phyloP scores from a whole-genome alignment of 2,888 invertebrate genomes.

The Lithophane socia region DNA sequence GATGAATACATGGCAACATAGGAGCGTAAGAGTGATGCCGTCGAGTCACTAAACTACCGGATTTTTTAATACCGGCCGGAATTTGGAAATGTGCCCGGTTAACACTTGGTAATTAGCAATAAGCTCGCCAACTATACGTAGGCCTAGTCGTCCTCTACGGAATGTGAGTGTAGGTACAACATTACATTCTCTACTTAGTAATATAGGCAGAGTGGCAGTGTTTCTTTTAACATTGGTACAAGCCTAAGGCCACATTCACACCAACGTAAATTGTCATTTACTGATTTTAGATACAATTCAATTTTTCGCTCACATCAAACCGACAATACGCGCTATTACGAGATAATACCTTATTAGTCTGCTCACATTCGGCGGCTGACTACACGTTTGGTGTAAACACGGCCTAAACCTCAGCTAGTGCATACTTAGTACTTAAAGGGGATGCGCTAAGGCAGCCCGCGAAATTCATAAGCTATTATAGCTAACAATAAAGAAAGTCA shows the following conservation, averaged over 20 bases:
- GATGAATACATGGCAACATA: neutral
- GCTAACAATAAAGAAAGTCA: neutral
- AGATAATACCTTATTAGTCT: neutral
- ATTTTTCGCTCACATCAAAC: neutral
- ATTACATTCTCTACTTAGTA: neutral
- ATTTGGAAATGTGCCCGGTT: conserved; percentile 2
- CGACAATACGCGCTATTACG: neutral
- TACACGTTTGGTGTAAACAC: neutral
- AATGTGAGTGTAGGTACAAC: neutral
- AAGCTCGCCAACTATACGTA: neutral
- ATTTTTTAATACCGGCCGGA: neutral
- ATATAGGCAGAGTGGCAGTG: neutral
- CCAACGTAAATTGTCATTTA: neutral
- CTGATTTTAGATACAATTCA: neutral
- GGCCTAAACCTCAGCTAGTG: neutral
- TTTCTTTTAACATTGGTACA: neutral
- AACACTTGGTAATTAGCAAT: neutral
- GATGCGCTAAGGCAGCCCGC: too few species aligned
- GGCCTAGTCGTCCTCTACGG: neutral
- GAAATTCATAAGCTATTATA: too few species aligned
- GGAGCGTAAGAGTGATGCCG: neutral
- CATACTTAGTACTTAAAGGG: neutral
- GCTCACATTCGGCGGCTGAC: too few species aligned
- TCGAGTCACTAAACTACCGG: neutral
- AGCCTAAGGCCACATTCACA: neutral